phyloP scores from a whole-genome alignment of 2,113 vertebrate species.

The Donacobius atricapilla region DNA sequence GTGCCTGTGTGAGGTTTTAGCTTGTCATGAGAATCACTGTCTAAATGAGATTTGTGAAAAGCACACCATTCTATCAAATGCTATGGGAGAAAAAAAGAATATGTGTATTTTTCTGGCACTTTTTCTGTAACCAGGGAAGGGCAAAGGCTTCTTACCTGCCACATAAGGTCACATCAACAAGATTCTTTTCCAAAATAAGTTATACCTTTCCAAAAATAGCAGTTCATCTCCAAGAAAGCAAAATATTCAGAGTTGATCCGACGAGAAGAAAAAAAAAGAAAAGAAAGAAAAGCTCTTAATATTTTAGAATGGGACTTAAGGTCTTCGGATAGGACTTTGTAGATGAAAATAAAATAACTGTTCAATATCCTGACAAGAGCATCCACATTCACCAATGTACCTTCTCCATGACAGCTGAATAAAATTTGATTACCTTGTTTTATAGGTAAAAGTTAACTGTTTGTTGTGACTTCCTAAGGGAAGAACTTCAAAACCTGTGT shows the following conservation, averaged over 20 bases:
- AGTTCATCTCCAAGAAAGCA: not conserved
- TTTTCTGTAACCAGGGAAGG: not conserved
- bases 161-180: not conserved
- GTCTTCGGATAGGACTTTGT: not conserved
- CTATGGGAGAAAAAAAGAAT: not conserved
- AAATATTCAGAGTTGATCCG: not conserved
- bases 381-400: not conserved
- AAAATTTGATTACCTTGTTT: not conserved
- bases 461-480: not conserved
- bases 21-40: not conserved
- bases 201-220: not conserved
- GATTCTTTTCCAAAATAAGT: not conserved
- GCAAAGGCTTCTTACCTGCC: not conserved
- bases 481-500: not conserved
- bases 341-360: not conserved
- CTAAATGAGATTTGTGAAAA: not conserved
- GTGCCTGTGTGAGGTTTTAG: fast-evolving
- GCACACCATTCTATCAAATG: not conserved
- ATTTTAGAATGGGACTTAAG: not conserved
- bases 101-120: not conserved
- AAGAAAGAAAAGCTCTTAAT: not conserved
- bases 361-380: not conserved
- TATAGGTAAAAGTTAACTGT: not conserved
- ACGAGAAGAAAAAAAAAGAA: not conserved
- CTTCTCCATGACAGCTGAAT: not conserved